Evolutionary conservation across 2,113 vertebrate species (phyloP).

Genomic region (Xiphorhynchus elegans): DNA sequence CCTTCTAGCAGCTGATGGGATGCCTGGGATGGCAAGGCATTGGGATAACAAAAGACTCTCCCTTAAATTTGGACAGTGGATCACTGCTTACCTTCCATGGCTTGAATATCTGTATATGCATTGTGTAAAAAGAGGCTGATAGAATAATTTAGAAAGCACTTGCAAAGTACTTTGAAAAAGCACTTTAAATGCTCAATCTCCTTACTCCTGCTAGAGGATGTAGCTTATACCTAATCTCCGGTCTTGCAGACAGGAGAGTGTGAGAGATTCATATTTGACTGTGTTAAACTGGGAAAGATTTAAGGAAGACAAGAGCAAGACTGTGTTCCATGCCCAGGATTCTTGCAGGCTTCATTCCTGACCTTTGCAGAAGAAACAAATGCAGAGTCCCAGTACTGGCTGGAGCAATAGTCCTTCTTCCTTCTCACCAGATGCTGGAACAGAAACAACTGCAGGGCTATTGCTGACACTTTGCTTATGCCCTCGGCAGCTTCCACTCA

Average conservation of each 20-base stretch:
- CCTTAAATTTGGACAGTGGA: neutral
- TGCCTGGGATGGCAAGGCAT: fast-evolving
- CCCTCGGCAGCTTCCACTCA: neutral
- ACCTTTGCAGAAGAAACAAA: neutral
- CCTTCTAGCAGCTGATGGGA: neutral
- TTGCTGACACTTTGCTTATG: fast-evolving
- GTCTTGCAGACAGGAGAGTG: neutral
- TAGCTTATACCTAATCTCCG: neutral
- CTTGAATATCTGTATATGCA: neutral
- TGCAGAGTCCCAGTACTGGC: no score
- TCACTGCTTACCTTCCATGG: neutral
- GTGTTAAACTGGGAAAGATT: neutral
- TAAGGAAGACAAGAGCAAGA: neutral
- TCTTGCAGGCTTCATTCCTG: neutral
- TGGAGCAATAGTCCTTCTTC: neutral
- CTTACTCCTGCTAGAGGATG: neutral
- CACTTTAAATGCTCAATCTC: neutral
- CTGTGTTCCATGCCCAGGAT: neutral
- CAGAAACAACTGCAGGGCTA: neutral
- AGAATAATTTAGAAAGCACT: neutral
- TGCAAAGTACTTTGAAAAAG: neutral
- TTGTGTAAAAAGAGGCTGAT: neutral
- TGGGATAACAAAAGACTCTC: neutral
- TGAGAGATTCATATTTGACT: fast-evolving
- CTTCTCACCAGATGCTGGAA: fast-evolving